These are phyloP conservation scores for Syndactyla subalaris DNA, from an alignment of 2,797 vertebrate species.

Conservation along the genomic window DNA sequence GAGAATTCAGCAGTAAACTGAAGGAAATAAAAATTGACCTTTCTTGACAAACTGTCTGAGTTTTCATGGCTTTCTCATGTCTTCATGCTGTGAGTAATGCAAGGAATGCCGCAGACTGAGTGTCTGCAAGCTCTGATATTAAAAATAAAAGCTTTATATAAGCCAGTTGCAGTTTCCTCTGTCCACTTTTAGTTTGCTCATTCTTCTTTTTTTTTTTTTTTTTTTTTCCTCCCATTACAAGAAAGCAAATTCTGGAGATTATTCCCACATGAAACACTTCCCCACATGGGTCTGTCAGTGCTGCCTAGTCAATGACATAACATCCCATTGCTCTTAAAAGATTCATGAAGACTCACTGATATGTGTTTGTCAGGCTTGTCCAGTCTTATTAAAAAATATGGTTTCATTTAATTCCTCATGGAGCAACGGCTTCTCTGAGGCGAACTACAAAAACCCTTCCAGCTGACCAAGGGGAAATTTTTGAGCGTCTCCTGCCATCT, in stretches of 20 bases:
- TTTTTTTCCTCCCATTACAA: not conserved
- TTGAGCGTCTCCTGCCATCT: constrained; percentile 58
- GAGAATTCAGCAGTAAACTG: not conserved
- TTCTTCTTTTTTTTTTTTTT: not conserved
- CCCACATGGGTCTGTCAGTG: not conserved
- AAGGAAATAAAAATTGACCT: constrained; percentile 20
- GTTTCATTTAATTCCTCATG: not conserved
- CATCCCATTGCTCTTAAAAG: not conserved
- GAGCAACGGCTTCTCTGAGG: not conserved
- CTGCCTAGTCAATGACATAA: not conserved
- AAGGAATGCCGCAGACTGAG: constrained; percentile 27
- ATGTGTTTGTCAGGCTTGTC: not conserved
- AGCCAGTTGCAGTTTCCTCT: constrained; percentile 24
- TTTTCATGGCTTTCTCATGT: constrained; percentile 45
- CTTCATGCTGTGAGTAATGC: constrained; percentile 39
- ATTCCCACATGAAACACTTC: constrained; percentile 18
- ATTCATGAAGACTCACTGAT: not conserved
- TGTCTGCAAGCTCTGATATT: not conserved
- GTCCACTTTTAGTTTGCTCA: not conserved
- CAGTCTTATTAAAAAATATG: not conserved
- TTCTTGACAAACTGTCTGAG: constrained; percentile 15
- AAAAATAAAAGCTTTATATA: constrained; percentile 20
- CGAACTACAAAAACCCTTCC: not conserved
- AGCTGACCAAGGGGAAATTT: not conserved
- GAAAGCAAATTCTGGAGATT: constrained; percentile 42